Evolutionary conservation across 2,888 invertebrate genomes (phyloP).

Genomic region (Agrochola litura): DNA sequence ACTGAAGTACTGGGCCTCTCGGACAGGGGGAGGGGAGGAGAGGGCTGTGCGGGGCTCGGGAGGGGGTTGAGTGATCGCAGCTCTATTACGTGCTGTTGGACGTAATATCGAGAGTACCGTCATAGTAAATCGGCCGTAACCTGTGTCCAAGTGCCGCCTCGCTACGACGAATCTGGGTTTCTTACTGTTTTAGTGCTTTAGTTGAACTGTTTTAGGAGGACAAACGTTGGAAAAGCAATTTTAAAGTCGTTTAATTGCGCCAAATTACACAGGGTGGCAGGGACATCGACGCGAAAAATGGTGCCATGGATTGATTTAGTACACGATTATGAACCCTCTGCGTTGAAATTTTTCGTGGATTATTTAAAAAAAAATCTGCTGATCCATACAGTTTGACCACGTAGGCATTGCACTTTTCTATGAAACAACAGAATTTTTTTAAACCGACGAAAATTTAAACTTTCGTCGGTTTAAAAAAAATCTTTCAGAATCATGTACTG

Average conservation of each 20-base stretch:
- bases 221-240: background rate
- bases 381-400: too few relatives aligned
- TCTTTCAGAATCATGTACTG: too few relatives aligned
- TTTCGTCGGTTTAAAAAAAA: too few relatives aligned
- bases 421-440: too few relatives aligned
- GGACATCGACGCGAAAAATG: too few relatives aligned
- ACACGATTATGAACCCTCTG: too few relatives aligned
- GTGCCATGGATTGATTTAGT: too few relatives aligned
- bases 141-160: slow-evolving; percentile 74
- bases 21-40: slow-evolving; percentile 37
- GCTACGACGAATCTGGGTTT: slow-evolving; percentile 69
- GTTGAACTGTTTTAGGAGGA: background rate
- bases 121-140: slow-evolving; percentile 85
- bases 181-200: background rate
- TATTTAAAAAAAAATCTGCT: too few relatives aligned
- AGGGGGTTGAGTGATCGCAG: slow-evolving; percentile 78
- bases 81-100: slow-evolving; percentile 82
- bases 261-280: background rate
- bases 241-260: background rate
- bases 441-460: too few relatives aligned
- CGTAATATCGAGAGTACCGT: slow-evolving; percentile 82
- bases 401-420: too few relatives aligned
- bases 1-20: slow-evolving; percentile 69
- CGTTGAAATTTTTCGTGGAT: too few relatives aligned
- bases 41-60: slow-evolving; percentile 56